Conservation (phyloP, 23 tunicate species). For the Pegea sp. region DNA sequence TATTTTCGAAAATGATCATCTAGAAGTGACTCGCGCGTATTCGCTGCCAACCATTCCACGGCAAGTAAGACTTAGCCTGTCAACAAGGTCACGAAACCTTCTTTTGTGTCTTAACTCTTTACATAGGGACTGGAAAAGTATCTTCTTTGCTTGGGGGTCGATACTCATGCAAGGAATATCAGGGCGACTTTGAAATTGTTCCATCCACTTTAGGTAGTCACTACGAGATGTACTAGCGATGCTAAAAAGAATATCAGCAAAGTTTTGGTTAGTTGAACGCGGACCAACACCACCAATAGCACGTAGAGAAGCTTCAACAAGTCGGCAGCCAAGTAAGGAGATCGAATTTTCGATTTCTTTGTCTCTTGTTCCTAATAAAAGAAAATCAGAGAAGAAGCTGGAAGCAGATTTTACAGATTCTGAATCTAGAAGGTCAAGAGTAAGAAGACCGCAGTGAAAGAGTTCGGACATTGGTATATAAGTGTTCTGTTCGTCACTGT, state of each 20-base stretch:
- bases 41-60: conserved; percentile 83
- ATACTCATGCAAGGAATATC: conserved; percentile 22
- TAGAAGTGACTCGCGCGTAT: conserved; percentile 8
- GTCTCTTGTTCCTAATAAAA: conserved; percentile 1
- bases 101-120: conserved; percentile 17
- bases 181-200: conserved; percentile 7
- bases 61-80: conserved; percentile 52
- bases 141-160: conserved; percentile 11
- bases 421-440: conserved; percentile 29
- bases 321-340: conserved; percentile 30
- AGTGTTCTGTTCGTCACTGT: not conserved
- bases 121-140: conserved; percentile 9
- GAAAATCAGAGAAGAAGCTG: conserved; percentile 19
- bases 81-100: conserved; percentile 50
- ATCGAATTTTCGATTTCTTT: conserved; percentile 5
- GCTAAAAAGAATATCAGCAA: conserved; percentile 55
- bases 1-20: not conserved
- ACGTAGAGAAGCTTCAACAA: conserved; percentile 9
- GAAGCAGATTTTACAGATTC: conserved; percentile 45
- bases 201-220: conserved; percentile 14
- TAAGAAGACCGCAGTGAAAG: conserved; percentile 33
- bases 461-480: conserved; percentile 3
- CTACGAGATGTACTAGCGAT: conserved; percentile 10
- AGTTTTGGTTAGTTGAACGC: conserved; percentile 39
- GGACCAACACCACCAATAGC: conserved; percentile 70